Evolutionary conservation across 2,113 vertebrate genomes (phyloP).

Genomic region (Lipotes vexillifer): DNA sequence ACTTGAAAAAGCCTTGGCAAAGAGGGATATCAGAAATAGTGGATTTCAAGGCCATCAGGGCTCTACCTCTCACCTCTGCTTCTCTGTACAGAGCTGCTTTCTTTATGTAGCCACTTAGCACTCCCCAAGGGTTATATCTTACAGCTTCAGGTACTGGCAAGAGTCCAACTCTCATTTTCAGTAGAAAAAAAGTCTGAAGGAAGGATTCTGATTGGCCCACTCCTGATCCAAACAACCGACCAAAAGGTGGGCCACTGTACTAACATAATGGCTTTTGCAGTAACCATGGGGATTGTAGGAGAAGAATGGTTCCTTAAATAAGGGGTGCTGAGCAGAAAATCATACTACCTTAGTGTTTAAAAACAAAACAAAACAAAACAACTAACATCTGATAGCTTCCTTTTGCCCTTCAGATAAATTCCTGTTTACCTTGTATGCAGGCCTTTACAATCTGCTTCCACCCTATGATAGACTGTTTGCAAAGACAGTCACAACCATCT

Average conservation of each 20-base stretch:
- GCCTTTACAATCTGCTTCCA: not conserved
- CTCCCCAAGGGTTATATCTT: not conserved
- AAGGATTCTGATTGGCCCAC: not conserved
- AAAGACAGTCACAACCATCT: not conserved
- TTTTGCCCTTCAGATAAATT: not conserved
- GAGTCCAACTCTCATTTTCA: not conserved
- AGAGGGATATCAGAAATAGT: not conserved
- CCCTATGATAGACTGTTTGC: not conserved
- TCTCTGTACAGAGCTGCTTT: not conserved
- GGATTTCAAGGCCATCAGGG: not conserved
- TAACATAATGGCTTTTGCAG: not conserved
- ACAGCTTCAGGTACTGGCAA: not conserved
- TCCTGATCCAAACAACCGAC: not conserved
- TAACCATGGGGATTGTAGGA: not conserved
- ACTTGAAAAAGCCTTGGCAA: not conserved
- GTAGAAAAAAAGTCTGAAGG: not conserved
- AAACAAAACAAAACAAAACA: not conserved
- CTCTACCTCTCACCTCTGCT: not conserved
- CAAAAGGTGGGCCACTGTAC: not conserved
- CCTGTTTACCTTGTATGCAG: not conserved
- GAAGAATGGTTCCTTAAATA: not conserved
- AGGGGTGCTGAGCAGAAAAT: not conserved
- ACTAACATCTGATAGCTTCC: not conserved
- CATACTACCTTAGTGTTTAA: not conserved
- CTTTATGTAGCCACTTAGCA: not conserved